Percentiles rank a stretch among this genome's conserved stretches.
These are phyloP conservation scores for Eucriotettix oculatus DNA, from an alignment of 2,888 invertebrate genomes.

Conservation along the genomic window DNA sequence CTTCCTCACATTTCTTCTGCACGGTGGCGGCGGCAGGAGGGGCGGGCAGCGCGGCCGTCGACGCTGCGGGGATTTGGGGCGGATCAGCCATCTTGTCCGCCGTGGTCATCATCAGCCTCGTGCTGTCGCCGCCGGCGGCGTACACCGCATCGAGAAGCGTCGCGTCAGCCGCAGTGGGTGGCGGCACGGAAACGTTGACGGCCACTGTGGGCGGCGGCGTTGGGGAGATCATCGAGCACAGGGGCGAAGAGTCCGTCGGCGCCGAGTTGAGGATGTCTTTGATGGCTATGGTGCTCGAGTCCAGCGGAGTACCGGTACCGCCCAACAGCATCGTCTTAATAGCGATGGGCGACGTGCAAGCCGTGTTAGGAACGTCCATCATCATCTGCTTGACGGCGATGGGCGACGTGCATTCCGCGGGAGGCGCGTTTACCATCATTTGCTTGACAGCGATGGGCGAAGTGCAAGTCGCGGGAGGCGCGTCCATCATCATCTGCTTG, in stretches of 20 bases:
- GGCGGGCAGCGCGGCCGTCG: slow-evolving; percentile 15
- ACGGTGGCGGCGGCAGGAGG: slow-evolving; percentile 7
- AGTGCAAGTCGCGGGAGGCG: background rate
- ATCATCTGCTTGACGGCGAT: no score
- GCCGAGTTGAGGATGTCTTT: no score
- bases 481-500: background rate
- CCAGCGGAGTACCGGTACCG: no score
- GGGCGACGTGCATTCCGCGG: background rate
- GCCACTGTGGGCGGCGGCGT: background rate
- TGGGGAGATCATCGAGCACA: background rate
- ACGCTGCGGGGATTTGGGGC: background rate
- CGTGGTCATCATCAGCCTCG: slow-evolving; percentile 21
- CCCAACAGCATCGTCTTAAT: no score
- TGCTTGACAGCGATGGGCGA: background rate
- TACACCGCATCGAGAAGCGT: background rate
- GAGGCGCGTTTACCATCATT: background rate
- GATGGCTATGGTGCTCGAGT: no score
- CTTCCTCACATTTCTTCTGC: slow-evolving; percentile 28
- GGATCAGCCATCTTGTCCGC: slow-evolving; percentile 19
- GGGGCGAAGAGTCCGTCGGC: no score
- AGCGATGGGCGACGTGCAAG: no score
- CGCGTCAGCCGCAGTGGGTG: background rate
- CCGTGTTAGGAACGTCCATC: no score
- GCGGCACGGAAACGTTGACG: slow-evolving; percentile 20
- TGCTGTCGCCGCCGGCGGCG: slow-evolving; percentile 14